phyloP scores from a whole-genome alignment of 2,888 invertebrate species.

The Clivina fossor region DNA sequence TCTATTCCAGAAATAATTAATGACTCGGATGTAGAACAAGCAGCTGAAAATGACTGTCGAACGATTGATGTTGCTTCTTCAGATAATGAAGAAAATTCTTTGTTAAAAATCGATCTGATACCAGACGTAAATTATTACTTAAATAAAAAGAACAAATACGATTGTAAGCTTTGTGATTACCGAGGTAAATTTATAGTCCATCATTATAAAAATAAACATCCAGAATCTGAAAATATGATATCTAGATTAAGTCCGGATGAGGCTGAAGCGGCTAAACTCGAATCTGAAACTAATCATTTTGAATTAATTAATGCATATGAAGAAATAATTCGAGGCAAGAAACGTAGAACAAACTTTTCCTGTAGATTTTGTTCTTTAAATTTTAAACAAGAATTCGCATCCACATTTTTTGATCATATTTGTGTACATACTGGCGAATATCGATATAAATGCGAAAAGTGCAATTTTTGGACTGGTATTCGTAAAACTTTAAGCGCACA shows the following conservation, averaged over 20 bases:
- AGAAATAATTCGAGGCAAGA: conserved; percentile 39
- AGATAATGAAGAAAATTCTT: conserved; percentile 31
- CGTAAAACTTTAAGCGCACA: conserved; percentile 45
- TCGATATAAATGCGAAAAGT: conserved; percentile 65
- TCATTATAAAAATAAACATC: conserved; percentile 68
- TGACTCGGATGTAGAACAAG: background rate
- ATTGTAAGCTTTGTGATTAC: conserved; percentile 65
- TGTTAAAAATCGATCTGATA: conserved; percentile 16
- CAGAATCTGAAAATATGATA: conserved; percentile 64
- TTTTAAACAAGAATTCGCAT: conserved; percentile 40
- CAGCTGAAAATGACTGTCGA: background rate
- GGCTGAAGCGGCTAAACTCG: conserved; percentile 59
- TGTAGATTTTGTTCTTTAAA: conserved; percentile 50
- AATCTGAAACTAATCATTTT: conserved; percentile 50
- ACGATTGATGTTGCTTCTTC: background rate
- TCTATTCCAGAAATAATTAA: conserved; percentile 33
- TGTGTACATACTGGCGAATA: conserved; percentile 79
- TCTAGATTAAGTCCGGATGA: conserved; percentile 60
- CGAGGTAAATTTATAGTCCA: conserved; percentile 63
- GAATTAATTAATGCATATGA: conserved; percentile 36
- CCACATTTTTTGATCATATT: conserved; percentile 71
- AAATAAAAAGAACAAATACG: conserved; percentile 51
- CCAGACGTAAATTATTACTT: conserved; percentile 56
- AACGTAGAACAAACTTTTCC: conserved; percentile 38
- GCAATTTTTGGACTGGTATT: conserved; percentile 50